Conservation (phyloP, 2,113 vertebrate genomes). For the Stomatorhinus ivindoensis region DNA sequence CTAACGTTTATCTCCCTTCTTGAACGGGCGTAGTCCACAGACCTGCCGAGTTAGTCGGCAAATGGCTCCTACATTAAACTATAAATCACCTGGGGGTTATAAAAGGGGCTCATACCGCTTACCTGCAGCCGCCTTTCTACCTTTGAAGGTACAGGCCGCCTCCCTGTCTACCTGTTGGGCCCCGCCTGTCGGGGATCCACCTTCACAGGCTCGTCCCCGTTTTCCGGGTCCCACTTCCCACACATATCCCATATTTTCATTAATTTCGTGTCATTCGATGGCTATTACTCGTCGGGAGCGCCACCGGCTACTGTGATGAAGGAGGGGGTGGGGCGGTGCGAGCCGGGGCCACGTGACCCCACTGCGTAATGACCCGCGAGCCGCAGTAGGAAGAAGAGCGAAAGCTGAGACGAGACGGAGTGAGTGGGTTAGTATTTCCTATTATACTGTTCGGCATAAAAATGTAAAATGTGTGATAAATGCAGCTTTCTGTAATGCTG, state of each 20-base stretch:
- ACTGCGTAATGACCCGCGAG: neutral
- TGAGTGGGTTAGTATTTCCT: neutral
- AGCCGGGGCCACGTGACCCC: neutral
- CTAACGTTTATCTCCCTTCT: neutral
- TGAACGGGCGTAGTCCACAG: neutral
- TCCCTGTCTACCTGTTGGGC: neutral
- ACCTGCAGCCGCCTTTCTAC: neutral
- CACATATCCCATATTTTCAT: neutral
- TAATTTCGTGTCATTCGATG: neutral
- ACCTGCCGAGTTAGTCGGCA: neutral
- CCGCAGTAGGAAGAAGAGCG: neutral
- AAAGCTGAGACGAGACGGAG: neutral
- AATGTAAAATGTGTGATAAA: neutral
- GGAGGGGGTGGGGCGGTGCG: neutral
- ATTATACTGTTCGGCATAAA: neutral
- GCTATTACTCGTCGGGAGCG: neutral
- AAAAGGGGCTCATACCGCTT: neutral
- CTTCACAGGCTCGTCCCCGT: neutral
- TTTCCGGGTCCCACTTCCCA: neutral
- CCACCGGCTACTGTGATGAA: neutral
- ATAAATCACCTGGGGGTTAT: neutral
- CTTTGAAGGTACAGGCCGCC: neutral
- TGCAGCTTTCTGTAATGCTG: neutral
- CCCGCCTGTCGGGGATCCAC: neutral
- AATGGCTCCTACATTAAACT: neutral